phyloP scores from a whole-genome alignment of 2,888 invertebrate species.

The Tigriopus californicus region DNA sequence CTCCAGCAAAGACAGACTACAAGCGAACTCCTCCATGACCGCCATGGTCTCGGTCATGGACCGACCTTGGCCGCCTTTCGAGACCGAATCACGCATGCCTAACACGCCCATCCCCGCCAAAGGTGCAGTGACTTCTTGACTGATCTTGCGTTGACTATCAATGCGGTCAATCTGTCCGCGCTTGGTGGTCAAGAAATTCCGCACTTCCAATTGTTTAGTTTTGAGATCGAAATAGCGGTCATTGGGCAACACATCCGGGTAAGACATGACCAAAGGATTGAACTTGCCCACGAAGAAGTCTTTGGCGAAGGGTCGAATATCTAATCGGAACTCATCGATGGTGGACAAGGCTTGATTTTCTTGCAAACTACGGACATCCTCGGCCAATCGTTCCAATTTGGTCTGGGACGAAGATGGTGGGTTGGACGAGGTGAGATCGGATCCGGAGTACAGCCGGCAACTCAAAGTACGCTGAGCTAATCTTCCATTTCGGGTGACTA shows the following conservation, averaged over 20 bases:
- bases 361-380: neutral
- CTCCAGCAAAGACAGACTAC: too few relatives aligned
- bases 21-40: neutral
- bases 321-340: conserved; percentile 2
- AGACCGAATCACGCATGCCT: neutral
- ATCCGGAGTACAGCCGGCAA: too few relatives aligned
- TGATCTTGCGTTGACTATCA: neutral
- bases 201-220: neutral
- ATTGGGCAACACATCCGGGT: conserved; percentile 11
- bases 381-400: neutral
- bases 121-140: neutral
- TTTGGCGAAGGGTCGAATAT: conserved; percentile 1
- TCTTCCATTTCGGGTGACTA: too few relatives aligned
- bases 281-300: conserved; percentile 4
- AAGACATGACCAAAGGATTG: neutral
- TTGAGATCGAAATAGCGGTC: neutral
- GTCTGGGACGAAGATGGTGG: too few relatives aligned
- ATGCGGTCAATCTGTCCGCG: neutral
- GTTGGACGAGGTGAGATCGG: too few relatives aligned
- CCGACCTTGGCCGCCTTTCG: neutral
- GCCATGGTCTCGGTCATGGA: neutral
- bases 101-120: neutral
- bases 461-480: too few relatives aligned
- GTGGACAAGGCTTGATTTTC: neutral
- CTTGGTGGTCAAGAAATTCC: neutral